A percentile compares a stretch with the other conserved stretches of the same genome.
Evolutionary conservation across 2,888 invertebrate genomes (phyloP).

Genomic region (Rhingia rostrata): DNA sequence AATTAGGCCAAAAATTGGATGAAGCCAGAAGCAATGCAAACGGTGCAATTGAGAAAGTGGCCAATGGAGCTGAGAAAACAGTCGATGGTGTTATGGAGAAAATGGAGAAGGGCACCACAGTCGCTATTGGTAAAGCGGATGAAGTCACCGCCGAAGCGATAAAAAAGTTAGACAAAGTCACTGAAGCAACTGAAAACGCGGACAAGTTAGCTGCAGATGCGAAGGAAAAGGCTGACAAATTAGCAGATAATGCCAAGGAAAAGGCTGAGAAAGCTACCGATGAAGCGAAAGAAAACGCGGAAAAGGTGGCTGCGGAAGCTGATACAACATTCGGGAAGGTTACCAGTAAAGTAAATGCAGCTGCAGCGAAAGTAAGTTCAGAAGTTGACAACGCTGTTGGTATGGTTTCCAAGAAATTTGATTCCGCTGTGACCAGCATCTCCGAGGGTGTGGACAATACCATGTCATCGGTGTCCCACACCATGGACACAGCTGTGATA

Average conservation of each 20-base stretch:
- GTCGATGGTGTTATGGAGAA: conserved; percentile 50
- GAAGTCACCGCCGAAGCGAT: conserved; percentile 33
- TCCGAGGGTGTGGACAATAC: conserved; percentile 67
- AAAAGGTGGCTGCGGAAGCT: conserved; percentile 36
- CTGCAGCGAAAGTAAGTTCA: conserved; percentile 33
- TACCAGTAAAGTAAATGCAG: conserved; percentile 31
- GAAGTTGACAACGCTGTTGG: conserved; percentile 45
- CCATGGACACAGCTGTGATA: conserved; percentile 38
- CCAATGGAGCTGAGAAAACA: conserved; percentile 38
- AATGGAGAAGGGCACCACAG: conserved; percentile 53
- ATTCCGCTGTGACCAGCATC: conserved; percentile 44
- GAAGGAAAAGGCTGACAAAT: conserved; percentile 44
- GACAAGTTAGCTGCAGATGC: conserved; percentile 1
- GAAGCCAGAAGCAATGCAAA: conserved; percentile 46
- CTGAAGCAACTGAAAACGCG: no score
- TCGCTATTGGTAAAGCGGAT: no score
- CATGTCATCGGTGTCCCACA: conserved; percentile 46
- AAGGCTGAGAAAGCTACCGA: conserved; percentile 71
- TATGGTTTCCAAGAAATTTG: conserved; percentile 53
- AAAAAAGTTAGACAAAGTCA: conserved; percentile 31
- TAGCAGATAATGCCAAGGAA: conserved; percentile 70
- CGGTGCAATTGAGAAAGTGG: conserved; percentile 9
- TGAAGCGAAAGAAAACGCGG: conserved; percentile 75
- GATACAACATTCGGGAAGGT: conserved; percentile 50
- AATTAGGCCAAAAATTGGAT: conserved; percentile 23